Evolutionary conservation across 1,140 invertebrate species (phyloP).

Genomic region (Drosophila nasuta): DNA sequence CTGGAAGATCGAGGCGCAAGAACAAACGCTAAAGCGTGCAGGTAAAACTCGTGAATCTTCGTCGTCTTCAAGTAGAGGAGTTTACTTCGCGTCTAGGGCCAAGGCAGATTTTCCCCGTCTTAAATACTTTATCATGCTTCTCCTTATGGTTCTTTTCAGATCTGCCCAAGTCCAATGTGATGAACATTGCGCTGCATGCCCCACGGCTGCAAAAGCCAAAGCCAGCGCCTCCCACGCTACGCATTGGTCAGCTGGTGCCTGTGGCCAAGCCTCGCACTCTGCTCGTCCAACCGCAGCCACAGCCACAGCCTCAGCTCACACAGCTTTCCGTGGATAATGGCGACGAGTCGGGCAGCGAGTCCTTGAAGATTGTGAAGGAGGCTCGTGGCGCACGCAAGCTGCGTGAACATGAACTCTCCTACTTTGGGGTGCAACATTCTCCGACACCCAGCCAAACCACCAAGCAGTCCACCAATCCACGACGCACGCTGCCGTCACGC

Average conservation of each 20-base stretch:
- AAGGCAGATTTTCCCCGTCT: slow-evolving; percentile 18
- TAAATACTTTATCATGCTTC: background rate
- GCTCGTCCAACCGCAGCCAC: slow-evolving; percentile 60
- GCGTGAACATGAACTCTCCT: slow-evolving; percentile 85
- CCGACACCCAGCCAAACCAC: slow-evolving; percentile 31
- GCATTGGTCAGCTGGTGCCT: slow-evolving; percentile 65
- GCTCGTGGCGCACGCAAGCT: slow-evolving; percentile 84
- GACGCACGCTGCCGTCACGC: slow-evolving; percentile 67
- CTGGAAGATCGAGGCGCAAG: slow-evolving; percentile 77
- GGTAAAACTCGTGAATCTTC: slow-evolving; percentile 54
- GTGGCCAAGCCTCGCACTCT: slow-evolving; percentile 76
- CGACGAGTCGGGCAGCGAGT: slow-evolving; percentile 62
- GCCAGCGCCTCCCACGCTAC: slow-evolving; percentile 51
- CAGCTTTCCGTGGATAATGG: slow-evolving; percentile 31
- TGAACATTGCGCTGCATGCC: slow-evolving; percentile 81
- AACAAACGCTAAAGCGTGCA: slow-evolving; percentile 65
- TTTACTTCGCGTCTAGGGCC: slow-evolving; percentile 48
- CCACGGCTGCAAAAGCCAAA: slow-evolving; percentile 62
- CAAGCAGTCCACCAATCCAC: slow-evolving; percentile 47
- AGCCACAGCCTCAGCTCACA: slow-evolving; percentile 10
- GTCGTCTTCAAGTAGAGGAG: slow-evolving; percentile 57
- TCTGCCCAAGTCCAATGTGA: slow-evolving; percentile 80
- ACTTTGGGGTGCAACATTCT: slow-evolving; percentile 83
- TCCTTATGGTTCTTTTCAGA: slow-evolving; percentile 49
- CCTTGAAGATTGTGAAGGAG: slow-evolving; percentile 80